Evolutionary conservation across 2,113 vertebrate genomes (phyloP).

Genomic region (Parus major): DNA sequence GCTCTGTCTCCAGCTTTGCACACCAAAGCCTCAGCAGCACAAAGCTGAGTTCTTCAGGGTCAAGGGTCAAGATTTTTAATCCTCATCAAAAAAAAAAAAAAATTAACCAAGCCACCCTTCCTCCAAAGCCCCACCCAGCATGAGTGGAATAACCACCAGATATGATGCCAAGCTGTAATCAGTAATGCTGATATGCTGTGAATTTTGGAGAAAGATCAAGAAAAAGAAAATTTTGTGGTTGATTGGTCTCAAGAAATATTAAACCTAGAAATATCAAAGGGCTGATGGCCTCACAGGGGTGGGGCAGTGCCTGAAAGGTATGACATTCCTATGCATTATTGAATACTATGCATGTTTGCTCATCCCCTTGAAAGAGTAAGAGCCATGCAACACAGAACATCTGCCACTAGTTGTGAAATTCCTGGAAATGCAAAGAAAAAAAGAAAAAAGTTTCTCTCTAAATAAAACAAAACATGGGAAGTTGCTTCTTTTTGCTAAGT

Average conservation of each 20-base stretch:
- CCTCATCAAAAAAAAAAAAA: background rate
- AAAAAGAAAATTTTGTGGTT: background rate
- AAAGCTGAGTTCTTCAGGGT: background rate
- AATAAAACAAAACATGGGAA: constrained; percentile 24
- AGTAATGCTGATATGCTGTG: background rate
- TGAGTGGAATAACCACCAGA: background rate
- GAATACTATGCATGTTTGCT: background rate
- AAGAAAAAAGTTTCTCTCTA: background rate
- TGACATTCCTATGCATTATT: constrained; percentile 1
- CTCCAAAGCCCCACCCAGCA: background rate
- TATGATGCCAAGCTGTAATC: background rate
- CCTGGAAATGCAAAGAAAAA: constrained; percentile 15
- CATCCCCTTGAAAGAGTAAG: background rate
- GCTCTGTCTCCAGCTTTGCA: background rate
- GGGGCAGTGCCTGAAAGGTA: background rate
- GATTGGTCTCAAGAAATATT: background rate
- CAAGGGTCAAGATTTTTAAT: background rate
- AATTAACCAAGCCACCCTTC: background rate
- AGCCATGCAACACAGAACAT: background rate
- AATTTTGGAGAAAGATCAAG: background rate
- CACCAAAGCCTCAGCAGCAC: background rate
- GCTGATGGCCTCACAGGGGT: background rate
- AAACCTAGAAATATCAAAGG: constrained; percentile 21
- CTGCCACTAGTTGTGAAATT: constrained; percentile 33
- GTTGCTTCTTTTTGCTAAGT: constrained; percentile 51